Base-by-base conservation (phyloP, 2,888 invertebrate species). In the Alloplasta piceator region DNA sequence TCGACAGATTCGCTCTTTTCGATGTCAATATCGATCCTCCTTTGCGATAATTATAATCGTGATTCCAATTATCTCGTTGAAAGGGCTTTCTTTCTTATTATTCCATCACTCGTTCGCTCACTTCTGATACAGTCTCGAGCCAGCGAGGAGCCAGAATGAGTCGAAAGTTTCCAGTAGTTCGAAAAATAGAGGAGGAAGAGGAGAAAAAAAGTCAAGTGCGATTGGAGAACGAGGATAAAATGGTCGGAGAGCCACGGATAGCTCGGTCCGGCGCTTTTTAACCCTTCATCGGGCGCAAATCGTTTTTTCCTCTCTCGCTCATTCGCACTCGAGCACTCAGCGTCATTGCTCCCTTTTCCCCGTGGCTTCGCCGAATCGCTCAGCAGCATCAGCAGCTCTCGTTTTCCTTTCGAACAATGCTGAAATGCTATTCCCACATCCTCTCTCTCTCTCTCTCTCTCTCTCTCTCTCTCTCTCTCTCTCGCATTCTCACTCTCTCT, bases 361-460 rank as follows among this genome's bases (percentile, higher is more conserved):
- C 6, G 14, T 56, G n/a, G 14, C 7, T 36, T 38, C 38, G 52
- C 46, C 41, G 12, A 46, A 63, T 14, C 39, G 52, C 48, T 46
- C 41, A 64, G 58, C 70, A 64, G 58, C 56, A 67, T 58, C 74
- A 66, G 58, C 70, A 46, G 16, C 70, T 70, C 74, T 70, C 64
- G 64, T 58, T 68, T 70, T 74, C 36, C 52, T 63, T 70, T 58
- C 16, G 56, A 70, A 76, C 70, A 70, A 70, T 68, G 58, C 52
- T 9, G 12, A 43, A 73, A 67, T 39, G 73, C 48, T 52, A n/a
- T 70, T 70, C 55, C 43, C 58, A 38, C 26, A 7, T 41, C 6
- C 41, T 16, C 9, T 64, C 56, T 48, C 39, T 58, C 48, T 58
- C 39, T 36, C 39, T 26, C 39, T 71, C 50, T 77, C 9, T 70